Percentiles rank a stretch among this genome's conserved stretches.
phyloP scores from a whole-genome alignment of 2,888 invertebrate species.

The Galerucella pusilla region DNA sequence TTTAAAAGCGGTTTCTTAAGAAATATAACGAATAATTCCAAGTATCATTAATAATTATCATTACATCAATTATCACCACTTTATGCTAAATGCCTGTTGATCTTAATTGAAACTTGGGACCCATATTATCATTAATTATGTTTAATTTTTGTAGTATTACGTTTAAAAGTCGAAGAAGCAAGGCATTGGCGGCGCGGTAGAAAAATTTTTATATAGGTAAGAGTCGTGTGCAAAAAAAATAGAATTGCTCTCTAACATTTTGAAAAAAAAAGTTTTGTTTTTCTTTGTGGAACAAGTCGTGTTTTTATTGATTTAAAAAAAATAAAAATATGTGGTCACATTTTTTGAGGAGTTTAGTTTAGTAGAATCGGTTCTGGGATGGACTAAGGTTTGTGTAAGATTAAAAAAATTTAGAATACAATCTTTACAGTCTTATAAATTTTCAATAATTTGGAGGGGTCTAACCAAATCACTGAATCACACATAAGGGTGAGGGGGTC shows the following conservation, averaged over 20 bases:
- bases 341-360: no score
- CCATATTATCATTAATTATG: constrained; percentile 36
- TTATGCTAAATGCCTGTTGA: constrained; percentile 19
- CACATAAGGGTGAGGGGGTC: no score
- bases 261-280: background rate
- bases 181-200: constrained; percentile 41
- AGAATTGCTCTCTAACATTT: background rate
- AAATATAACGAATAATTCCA: no score
- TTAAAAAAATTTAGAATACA: no score
- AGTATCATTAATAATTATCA: no score
- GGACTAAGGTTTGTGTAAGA: no score
- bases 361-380: no score
- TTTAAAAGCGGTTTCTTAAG: no score
- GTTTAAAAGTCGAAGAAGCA: constrained; percentile 50
- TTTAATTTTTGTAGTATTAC: constrained; percentile 59
- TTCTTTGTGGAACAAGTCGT: background rate
- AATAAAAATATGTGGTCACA: background rate
- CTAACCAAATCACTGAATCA: no score
- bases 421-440: no score
- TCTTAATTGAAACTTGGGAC: constrained; percentile 11
- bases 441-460: no score
- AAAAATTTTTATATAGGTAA: constrained; percentile 50
- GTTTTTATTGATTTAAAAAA: background rate
- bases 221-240: constrained; percentile 32
- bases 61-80: constrained; percentile 13